Conservation (phyloP, 1,140 invertebrate species). For the Caenorhabditis remanei region DNA sequence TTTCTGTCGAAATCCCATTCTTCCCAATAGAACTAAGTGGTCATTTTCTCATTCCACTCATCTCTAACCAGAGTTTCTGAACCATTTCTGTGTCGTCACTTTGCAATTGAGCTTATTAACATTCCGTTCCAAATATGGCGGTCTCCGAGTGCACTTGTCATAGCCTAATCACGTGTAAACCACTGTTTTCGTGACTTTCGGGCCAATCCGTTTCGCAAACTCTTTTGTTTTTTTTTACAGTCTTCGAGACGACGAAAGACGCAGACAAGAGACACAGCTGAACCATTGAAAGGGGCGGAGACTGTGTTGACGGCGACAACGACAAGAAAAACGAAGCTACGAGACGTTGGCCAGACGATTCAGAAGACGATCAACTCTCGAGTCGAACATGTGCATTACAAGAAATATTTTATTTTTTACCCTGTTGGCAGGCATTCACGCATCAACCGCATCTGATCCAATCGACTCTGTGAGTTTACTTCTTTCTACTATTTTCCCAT, state of each 20-base stretch:
- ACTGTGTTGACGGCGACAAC: neutral
- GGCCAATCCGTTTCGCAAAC: slow-evolving; percentile 51
- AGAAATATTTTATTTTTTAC: neutral
- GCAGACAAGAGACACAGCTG: slow-evolving; percentile 45
- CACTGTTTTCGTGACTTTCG: slow-evolving; percentile 52
- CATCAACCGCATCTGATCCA: slow-evolving; percentile 18
- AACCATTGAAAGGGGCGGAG: slow-evolving; percentile 45
- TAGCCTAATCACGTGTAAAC: slow-evolving; percentile 48
- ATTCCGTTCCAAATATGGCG: neutral
- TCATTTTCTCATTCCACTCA: neutral
- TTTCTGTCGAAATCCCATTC: too few relatives aligned
- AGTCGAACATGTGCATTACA: neutral
- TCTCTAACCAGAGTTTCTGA: neutral
- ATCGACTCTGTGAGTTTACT: slow-evolving; percentile 18
- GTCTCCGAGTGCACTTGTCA: slow-evolving; percentile 37
- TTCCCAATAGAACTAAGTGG: neutral
- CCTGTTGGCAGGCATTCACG: neutral
- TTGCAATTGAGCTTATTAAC: slow-evolving; percentile 5
- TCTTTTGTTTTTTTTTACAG: slow-evolving; percentile 32
- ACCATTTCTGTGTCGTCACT: neutral
- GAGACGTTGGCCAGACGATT: neutral
- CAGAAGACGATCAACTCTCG: slow-evolving; percentile 51
- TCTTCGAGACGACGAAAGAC: neutral
- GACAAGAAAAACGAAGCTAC: neutral
- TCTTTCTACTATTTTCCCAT: neutral